phyloP scores from a whole-genome alignment of 2,888 invertebrate species.

The Tromatobia lineatoria region DNA sequence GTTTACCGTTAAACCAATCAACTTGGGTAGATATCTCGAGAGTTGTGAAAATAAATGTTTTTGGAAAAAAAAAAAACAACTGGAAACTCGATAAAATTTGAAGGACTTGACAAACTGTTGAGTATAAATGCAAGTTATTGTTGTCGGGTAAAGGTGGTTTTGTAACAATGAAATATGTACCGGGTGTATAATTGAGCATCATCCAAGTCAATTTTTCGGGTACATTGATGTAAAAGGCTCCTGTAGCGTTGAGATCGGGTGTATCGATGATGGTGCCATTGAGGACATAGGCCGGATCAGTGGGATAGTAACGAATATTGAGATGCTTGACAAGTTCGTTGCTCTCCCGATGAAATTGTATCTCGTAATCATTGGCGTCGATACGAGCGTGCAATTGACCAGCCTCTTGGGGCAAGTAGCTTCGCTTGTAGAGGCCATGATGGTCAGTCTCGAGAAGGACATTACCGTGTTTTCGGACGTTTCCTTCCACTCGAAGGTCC shows the following conservation, averaged over 20 bases:
- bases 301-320: constrained; percentile 86
- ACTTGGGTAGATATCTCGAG: too few species aligned
- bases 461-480: constrained; percentile 68
- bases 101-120: too few species aligned
- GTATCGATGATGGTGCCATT: constrained; percentile 88
- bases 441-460: constrained; percentile 83
- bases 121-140: too few species aligned
- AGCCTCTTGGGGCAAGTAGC: constrained; percentile 86
- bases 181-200: constrained; percentile 90
- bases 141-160: too few species aligned
- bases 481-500: constrained; percentile 87
- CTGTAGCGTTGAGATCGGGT: constrained; percentile 88
- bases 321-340: constrained; percentile 87
- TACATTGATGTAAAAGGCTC: constrained; percentile 88
- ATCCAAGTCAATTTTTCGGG: constrained; percentile 88
- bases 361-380: constrained; percentile 87
- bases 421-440: constrained; percentile 87
- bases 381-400: constrained; percentile 87
- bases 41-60: too few species aligned
- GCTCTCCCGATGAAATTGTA: constrained; percentile 87
- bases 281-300: constrained; percentile 87
- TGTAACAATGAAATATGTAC: too few species aligned
- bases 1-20: too few species aligned
- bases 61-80: too few species aligned
- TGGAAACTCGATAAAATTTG: too few species aligned